A percentile compares a stretch with the other conserved stretches of the same genome.
These are phyloP conservation scores for Bujurquina vittata DNA, from an alignment of 2,113 vertebrate genomes.

Conservation along the genomic window DNA sequence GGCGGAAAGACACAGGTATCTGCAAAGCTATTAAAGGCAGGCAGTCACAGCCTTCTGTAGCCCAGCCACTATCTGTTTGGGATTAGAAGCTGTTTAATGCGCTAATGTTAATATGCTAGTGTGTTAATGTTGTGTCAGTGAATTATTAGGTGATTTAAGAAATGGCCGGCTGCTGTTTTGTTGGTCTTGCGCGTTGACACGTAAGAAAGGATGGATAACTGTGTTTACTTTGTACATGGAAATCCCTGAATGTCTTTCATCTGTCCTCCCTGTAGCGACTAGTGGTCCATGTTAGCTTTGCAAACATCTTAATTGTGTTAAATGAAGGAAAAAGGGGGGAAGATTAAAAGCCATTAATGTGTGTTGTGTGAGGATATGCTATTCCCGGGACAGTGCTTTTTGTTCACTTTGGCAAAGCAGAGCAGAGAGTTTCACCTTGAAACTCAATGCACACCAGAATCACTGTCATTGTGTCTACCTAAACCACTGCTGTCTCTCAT, in stretches of 20 bases:
- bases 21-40: constrained; percentile 55
- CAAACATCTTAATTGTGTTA: constrained; percentile 85
- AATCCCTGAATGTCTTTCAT: constrained; percentile 78
- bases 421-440: constrained; percentile 80
- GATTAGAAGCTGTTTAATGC: constrained; percentile 65
- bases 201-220: constrained; percentile 60
- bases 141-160: constrained; percentile 68
- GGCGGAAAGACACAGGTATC: constrained; percentile 61
- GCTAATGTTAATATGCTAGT: constrained; percentile 67
- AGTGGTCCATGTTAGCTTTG: constrained; percentile 79
- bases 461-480: constrained; percentile 75
- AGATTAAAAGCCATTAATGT: constrained; percentile 83
- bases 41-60: constrained; percentile 19
- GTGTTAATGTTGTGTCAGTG: constrained; percentile 65
- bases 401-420: constrained; percentile 78
- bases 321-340: constrained; percentile 78
- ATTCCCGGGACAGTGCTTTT: constrained; percentile 82
- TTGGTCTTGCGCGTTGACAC: constrained; percentile 59
- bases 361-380: constrained; percentile 70
- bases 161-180: constrained; percentile 55
- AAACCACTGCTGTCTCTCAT: constrained; percentile 58
- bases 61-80: constrained; percentile 47
- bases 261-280: constrained; percentile 78
- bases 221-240: constrained; percentile 69
- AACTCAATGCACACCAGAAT: constrained; percentile 74